A percentile compares a stretch with the other conserved stretches of the same genome.
These are phyloP conservation scores for Pogonomyrmex barbatus DNA, from an alignment of 1,140 invertebrate species.

Conservation along the genomic window DNA sequence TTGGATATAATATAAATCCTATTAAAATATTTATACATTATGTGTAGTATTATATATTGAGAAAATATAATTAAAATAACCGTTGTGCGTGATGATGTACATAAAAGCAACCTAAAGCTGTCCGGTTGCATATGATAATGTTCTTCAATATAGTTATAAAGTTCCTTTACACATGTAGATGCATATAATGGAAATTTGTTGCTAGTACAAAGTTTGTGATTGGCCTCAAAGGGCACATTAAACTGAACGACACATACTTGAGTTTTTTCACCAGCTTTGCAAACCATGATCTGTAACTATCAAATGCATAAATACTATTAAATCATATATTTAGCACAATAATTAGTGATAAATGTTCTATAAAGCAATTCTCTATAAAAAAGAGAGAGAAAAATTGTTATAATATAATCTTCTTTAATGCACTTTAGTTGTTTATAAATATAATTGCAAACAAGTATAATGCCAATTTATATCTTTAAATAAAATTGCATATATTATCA, in stretches of 20 bases:
- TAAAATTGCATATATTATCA: neutral
- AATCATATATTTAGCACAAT: constrained; percentile 5
- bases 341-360: constrained; percentile 14
- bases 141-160: constrained; percentile 81
- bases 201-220: constrained; percentile 29
- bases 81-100: constrained; percentile 16
- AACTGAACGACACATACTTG: constrained; percentile 87
- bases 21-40: constrained; percentile 25
- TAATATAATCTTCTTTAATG: constrained; percentile 28
- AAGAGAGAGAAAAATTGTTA: neutral
- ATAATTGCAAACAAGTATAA: neutral
- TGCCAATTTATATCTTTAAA: neutral
- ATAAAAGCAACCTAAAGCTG: constrained; percentile 59
- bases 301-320: constrained; percentile 12
- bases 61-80: constrained; percentile 52
- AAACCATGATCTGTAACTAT: constrained; percentile 80
- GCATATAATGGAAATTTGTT: constrained; percentile 27
- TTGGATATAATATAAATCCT: neutral
- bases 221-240: constrained; percentile 30
- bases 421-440: constrained; percentile 5
- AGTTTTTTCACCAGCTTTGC: constrained; percentile 80
- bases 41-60: neutral
- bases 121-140: constrained; percentile 54
- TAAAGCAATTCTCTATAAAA: neutral
- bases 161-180: constrained; percentile 78